Evolutionary conservation across 2,888 invertebrate genomes (phyloP).

Genomic region (Polydrusus cervinus): DNA sequence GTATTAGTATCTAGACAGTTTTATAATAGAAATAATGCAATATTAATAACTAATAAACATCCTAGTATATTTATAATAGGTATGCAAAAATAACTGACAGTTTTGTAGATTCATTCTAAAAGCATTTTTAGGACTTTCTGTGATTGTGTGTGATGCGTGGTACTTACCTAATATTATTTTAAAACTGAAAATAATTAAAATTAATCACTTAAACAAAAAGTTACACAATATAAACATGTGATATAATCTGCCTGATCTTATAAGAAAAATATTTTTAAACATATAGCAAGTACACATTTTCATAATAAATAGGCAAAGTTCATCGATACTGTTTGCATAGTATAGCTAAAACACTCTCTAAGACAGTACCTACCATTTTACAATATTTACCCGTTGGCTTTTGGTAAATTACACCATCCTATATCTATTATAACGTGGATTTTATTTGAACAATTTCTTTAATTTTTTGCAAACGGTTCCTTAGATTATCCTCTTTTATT

Average conservation of each 20-base stretch:
- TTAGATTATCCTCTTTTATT: not conserved
- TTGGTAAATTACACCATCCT: not conserved
- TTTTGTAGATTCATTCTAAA: not conserved
- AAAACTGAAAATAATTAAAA: not conserved
- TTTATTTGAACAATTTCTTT: too few species aligned
- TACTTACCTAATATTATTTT: too few species aligned
- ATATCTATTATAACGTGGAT: not conserved
- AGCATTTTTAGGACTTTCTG: too few species aligned
- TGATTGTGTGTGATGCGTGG: too few species aligned
- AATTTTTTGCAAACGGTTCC: too few species aligned
- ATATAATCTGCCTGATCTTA: not conserved
- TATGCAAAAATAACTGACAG: too few species aligned
- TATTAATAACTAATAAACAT: not conserved
- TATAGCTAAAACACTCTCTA: conserved; percentile 2
- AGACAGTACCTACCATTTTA: too few species aligned
- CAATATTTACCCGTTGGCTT: not conserved
- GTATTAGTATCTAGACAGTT: not conserved
- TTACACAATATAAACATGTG: conserved; percentile 11
- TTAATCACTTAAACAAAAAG: not conserved
- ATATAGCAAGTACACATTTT: not conserved
- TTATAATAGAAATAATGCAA: conserved; percentile 2
- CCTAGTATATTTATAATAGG: too few species aligned
- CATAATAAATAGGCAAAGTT: not conserved
- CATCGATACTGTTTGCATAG: not conserved
- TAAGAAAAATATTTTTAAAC: not conserved